phyloP scores from a whole-genome alignment of 2,888 invertebrate genomes.

The Penaeus monodon region DNA sequence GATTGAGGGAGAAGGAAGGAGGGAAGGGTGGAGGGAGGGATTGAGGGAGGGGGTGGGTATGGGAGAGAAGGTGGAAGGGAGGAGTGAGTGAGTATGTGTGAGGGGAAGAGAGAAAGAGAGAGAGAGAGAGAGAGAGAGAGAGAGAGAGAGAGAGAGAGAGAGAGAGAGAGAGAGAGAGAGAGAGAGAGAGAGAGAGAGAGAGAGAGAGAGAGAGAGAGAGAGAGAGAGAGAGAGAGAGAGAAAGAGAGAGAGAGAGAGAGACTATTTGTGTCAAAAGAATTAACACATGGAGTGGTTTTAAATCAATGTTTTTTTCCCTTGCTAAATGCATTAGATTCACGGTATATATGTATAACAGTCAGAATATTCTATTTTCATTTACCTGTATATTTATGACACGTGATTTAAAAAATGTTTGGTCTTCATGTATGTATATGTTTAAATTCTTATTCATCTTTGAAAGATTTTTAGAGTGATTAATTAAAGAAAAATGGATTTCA shows the following conservation, averaged over 20 bases:
- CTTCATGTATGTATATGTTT: no score
- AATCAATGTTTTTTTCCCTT: no score
- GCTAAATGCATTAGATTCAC: no score
- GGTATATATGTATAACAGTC: no score
- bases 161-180: conserved; percentile 29
- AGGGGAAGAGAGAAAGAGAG: neutral
- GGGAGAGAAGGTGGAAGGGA: neutral
- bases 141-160: conserved; percentile 13
- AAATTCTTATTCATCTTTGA: no score
- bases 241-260: conserved; percentile 2
- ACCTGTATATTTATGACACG: no score
- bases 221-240: conserved; percentile 33
- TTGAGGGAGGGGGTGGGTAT: neutral
- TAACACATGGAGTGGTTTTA: no score
- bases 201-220: conserved; percentile 11
- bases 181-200: conserved; percentile 21
- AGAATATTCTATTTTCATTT: no score
- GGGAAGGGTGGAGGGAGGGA: neutral
- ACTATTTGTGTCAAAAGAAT: no score
- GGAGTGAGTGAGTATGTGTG: conserved; percentile 4
- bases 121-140: neutral
- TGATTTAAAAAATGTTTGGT: no score
- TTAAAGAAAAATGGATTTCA: no score
- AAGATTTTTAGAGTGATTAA: no score
- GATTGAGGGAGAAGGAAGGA: neutral